Base-by-base conservation (phyloP, 2,797 vertebrate genomes). In the Lithobates sylvaticus region DNA sequence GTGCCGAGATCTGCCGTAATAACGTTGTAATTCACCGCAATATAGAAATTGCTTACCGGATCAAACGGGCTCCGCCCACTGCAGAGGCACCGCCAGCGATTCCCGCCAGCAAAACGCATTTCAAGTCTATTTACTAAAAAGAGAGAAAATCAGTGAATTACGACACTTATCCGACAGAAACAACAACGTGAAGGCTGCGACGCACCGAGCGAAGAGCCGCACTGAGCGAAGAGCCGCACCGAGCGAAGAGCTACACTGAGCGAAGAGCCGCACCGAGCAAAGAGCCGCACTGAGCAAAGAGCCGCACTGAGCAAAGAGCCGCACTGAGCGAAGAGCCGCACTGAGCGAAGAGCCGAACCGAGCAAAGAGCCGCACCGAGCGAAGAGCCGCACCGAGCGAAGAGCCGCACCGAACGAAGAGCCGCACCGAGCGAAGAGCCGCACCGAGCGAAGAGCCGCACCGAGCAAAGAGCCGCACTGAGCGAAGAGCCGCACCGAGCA, bases 71-170 rank as follows among this genome's bases (percentile, higher is more conserved):
- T 42, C 13, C 36, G 8, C 5, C 42, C 23, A 65, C 27, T 26
- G 15, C 76, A 26, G 76, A 34, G 13, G 36, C 54, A 39, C 42
- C 61, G 12, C 34, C 76, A 15, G 61, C 13, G 64, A 78, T 44
- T 39, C 61, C 36, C 27, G 36, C 26, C 58, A 39, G 76, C 34
- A 36, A 27, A 18, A 61, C 23, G 27, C 76, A 27, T 65, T 78
- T 29, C 65, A 64, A 78, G 50, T 61, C 29, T 76, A 76, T 76
- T 76, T 76, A 61, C 75, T 65, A 76, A 76, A 76, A 76, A 34
- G 18, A 72, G 32, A 78, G 58, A 78, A 64, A 78, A 44, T 0
- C 58, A 65, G 58, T 42, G 34, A 78, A 44, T 44, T 42, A 36
- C 67, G 76, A 27, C 58, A 67, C 58, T 67, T 42, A 65, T 78